Evolutionary conservation across 2,113 vertebrate species (phyloP), one percentile per base, ranked within the genome.

Genomic region (Malurus melanocephalus): DNA sequence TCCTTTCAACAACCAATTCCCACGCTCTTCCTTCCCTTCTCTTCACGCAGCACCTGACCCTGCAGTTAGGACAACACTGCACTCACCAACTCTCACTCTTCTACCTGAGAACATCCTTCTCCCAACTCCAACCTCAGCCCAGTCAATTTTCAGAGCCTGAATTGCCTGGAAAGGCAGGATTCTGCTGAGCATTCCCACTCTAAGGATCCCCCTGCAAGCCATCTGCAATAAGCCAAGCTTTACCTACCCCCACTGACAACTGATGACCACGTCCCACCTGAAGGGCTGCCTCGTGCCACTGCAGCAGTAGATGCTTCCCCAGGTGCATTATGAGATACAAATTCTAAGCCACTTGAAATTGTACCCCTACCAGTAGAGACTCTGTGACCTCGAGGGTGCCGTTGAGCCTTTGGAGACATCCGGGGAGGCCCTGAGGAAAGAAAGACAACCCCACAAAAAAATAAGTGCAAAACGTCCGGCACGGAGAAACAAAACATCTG

Each of bases 351-450:
- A 72, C 98, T 97, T 82, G 98, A 98, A 73, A 98, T 97, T 80
- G 98, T 97, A 74, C 98, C 98, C 94, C 99, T 97, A 94, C 98
- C 98, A 90, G 98, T 97, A 69, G 98, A 97, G 93, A 98, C 98
- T 97, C 99, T 97, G 96, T 99, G 99, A 94, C 98, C 95, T 92
- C 99, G 98, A 93, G 99, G 99, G 64, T 98, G 99, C 81, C 99
- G 97, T 97, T 99, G 99, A 90, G 99, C 98, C 97, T 99, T 99
- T 77, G 99, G 99, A 94, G 99, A 99, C 99, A 99, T 99, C 97
- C 99, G 98, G 75, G 99, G 99, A 94, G 99, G 99, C 92, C 99
- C 99, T 99, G 96, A 90, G 91, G 86, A 95, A 77, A 96, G 96
- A 77, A 96, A 95, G 3, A 96, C 76, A 96, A 90, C 87, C 92